A percentile compares a stretch with the other conserved stretches of the same genome.
phyloP scores from a whole-genome alignment of 2,797 vertebrate species.

The Enteromius afrohamiltoni region DNA sequence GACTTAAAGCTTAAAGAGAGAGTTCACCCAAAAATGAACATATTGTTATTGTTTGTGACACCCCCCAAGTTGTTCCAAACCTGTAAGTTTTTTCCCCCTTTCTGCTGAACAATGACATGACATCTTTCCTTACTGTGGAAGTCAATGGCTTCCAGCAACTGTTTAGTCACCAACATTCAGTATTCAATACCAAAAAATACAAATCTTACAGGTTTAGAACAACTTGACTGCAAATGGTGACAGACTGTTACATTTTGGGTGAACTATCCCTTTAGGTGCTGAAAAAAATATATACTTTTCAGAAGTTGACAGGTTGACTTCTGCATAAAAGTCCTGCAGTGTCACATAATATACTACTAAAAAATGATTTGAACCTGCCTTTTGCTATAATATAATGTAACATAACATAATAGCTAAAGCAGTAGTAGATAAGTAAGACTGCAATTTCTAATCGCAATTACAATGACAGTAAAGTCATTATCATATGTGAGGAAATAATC shows the following conservation, averaged over 20 bases:
- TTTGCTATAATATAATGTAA: not conserved
- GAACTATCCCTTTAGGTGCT: not conserved
- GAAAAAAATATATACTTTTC: not conserved
- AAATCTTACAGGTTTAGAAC: not conserved
- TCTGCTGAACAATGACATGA: not conserved
- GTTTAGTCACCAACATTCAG: not conserved
- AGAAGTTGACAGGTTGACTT: not conserved
- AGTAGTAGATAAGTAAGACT: too few species aligned
- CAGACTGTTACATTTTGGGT: not conserved
- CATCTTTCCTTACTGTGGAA: not conserved
- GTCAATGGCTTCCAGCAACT: not conserved
- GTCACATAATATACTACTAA: not conserved
- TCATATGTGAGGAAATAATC: conserved; percentile 62
- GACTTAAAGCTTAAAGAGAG: not conserved
- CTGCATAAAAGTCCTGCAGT: not conserved
- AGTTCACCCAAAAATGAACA: not conserved
- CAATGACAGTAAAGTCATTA: conserved; percentile 47
- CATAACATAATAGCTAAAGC: not conserved
- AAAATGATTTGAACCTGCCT: not conserved
- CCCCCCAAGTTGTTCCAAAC: not conserved
- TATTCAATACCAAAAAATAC: not conserved
- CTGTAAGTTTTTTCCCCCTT: not conserved
- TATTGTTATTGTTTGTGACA: not conserved
- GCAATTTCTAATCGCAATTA: too few species aligned
- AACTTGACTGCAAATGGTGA: not conserved